phyloP scores from a whole-genome alignment of 2,113 vertebrate genomes.

The Nestor notabilis region DNA sequence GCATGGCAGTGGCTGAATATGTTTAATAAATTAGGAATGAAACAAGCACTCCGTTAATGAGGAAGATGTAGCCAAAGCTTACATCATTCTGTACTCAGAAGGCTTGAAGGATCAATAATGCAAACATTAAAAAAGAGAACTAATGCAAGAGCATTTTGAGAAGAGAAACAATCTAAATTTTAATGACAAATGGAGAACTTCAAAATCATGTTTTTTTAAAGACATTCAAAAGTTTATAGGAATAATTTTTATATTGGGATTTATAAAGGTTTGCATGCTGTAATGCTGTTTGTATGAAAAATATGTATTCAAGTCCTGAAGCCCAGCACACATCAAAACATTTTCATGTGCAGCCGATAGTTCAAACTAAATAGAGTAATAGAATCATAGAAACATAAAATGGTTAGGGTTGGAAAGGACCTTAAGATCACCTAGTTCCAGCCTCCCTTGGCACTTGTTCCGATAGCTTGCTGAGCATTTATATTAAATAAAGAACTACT shows the following conservation, averaged over 20 bases:
- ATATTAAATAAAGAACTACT: not conserved
- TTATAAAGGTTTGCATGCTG: not conserved
- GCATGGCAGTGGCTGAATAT: constrained; percentile 13
- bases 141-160: not conserved
- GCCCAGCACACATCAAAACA: not conserved
- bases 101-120: constrained; percentile 15
- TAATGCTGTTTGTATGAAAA: not conserved
- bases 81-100: constrained; percentile 2
- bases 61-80: constrained; percentile 36
- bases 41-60: not conserved
- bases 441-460: not conserved
- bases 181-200: not conserved
- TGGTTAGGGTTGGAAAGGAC: not conserved
- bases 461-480: not conserved
- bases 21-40: constrained; percentile 51
- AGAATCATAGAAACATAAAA: not conserved
- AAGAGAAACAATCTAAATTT: not conserved
- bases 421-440: not conserved
- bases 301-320: not conserved
- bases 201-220: not conserved
- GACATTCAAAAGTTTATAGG: not conserved
- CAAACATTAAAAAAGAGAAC: not conserved
- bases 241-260: not conserved
- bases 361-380: not conserved
- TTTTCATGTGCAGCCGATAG: not conserved